Evolutionary conservation across 2,113 vertebrate species (phyloP), one percentile per base, ranked within the genome.

Genomic region (Cacatua alba): DNA sequence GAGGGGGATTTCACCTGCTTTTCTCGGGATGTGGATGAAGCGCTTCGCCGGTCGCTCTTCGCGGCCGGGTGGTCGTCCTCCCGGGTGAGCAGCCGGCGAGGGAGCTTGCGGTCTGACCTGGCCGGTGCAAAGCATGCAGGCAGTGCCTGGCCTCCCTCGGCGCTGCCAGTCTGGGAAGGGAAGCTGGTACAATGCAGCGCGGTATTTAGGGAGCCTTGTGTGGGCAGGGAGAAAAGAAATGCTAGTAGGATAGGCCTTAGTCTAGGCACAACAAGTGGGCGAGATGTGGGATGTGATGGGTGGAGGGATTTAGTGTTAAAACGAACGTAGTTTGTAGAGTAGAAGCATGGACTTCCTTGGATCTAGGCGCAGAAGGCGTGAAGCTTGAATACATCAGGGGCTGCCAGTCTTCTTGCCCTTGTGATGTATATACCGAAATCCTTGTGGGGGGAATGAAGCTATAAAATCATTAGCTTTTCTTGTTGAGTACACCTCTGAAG

Each of bases 1-100:
- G 62, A 52, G n/a, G 3, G 7, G 19, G 1, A 7, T 57, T 39
- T 17, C 24, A 0, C 2, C 6, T 2, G 2, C 8, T 16, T 1
- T 23, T 13, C 21, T 1, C 14, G 52, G 15, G 39, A 1, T 2
- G 19, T 0, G n/a, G 3, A 24, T 3, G 81, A 2, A 1, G 52
- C 24, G 13, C 29, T 35, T 2, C 7, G 37, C 24, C 13, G 0
- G 21, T 16, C 5, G 10, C 31, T 2, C 29, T 4, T 6, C 2
- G 68, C 3, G 6, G 39, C 33, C 7, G 19, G 35, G 28, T 7
- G 6, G n/a, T 16, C 7, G 67, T n/a, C 35, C 39, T 6, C 13
- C 13, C 3, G 28, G 63, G 46, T 7, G 35, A 29, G 53, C 44
- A 44, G 52, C 51, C 13, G 59, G 17, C 39, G 6, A 26, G 39